Evolutionary conservation across 2,888 invertebrate genomes (phyloP), one percentile per base, ranked within the genome.

Genomic region (Polyommatus iphigenia): DNA sequence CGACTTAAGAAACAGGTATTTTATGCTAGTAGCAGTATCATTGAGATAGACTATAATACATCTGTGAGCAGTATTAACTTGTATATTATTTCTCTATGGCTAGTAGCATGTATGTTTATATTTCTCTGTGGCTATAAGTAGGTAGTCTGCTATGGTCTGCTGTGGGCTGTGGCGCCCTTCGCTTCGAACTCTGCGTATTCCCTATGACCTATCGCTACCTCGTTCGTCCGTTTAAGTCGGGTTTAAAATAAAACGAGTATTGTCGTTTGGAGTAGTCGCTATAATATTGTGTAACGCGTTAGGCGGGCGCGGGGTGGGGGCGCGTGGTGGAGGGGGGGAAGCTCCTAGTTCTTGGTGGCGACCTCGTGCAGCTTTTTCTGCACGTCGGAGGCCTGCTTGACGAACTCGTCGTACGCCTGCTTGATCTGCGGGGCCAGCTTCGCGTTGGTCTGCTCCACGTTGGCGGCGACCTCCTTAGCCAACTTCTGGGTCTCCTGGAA

Each of bases 361-460:
- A 89, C 92, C 29, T 90, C 92, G 85, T 91, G 91, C 81, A 93
- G 62, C 81, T 91, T 90, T 89, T 90, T 89, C 87, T 90, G 90
- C 77, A 93, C 84, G 41, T 83, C 83, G 84, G 90, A 83, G 73
- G 85, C 87, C 73, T 90, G 87, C 86, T 90, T 90, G 32, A 88
- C 85, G 86, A 93, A 90, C 84, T 88, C 87, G 36, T 92, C 89
- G 88, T 89, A 93, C 1, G 92, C 93, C 36, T 83, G 83, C 87
- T 91, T 89, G 84, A 93, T 81, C 87, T 89, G 83, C 41, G 93
- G 93, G 71, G 88, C 91, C 81, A 94, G 84, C 84, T 92, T 90
- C 85, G 90, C 79, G 89, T 90, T 91, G 82, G 90, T 86, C 82
- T 87, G 80, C 79, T 92, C 91, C 79, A 88, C 1, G 88, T 90